phyloP scores from a whole-genome alignment of 2,888 invertebrate genomes.

The Campopleginae sp. region DNA sequence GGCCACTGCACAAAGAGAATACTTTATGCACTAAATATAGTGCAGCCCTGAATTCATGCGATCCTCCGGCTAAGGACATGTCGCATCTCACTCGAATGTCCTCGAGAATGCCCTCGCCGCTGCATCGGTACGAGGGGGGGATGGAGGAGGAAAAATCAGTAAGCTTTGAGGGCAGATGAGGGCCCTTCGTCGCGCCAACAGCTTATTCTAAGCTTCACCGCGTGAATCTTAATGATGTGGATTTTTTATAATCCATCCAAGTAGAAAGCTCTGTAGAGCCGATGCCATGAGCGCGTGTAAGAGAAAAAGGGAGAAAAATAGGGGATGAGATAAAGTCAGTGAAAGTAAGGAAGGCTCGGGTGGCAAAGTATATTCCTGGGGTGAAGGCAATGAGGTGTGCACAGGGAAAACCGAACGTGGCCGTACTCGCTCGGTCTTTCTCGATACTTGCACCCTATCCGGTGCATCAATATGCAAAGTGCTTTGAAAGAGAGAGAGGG shows the following conservation, averaged over 20 bases:
- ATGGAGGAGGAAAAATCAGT: background rate
- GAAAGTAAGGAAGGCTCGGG: conserved; percentile 50
- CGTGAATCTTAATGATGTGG: background rate
- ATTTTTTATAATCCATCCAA: background rate
- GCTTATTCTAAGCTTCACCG: background rate
- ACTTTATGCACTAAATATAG: conserved; percentile 21
- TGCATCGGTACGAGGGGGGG: background rate
- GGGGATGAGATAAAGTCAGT: conserved; percentile 51
- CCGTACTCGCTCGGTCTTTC: conserved; percentile 69
- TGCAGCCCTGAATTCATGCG: background rate
- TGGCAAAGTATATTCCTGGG: conserved; percentile 77
- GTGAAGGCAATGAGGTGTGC: conserved; percentile 80
- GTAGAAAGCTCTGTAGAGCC: background rate
- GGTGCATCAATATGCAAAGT: conserved; percentile 77
- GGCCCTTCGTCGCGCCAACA: background rate
- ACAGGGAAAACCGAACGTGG: conserved; percentile 72
- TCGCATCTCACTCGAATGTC: no score
- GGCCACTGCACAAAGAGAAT: conserved; percentile 53
- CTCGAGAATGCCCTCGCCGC: no score
- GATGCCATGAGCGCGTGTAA: background rate
- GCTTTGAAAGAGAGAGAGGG: conserved; percentile 62
- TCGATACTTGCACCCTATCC: conserved; percentile 69
- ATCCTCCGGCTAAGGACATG: background rate
- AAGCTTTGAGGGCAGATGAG: background rate
- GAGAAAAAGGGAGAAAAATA: background rate